Base-by-base conservation (phyloP, 53 echinoderm and acorn worm species). In the Apostichopus leukothele region DNA sequence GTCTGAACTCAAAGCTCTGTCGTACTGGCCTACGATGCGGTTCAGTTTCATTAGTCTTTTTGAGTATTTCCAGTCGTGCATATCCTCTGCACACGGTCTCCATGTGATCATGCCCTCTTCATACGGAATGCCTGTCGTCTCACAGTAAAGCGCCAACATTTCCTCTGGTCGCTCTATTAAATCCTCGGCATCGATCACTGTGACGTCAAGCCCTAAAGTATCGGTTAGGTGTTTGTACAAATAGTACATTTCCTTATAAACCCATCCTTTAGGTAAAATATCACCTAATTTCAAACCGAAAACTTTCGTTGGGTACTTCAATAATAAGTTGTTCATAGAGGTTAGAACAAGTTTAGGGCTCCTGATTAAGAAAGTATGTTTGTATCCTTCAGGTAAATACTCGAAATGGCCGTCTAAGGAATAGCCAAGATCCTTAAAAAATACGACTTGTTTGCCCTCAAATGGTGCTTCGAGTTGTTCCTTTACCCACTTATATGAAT, bases 361-460 rank as follows among this genome's bases (percentile, higher is more conserved):
- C 57, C 99, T 83, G 74, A 98, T 96, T 39, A 98, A 89, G 83
- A 98, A 98, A 5, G 99, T 98, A 52, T 98, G 99, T 57, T 88
- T 76, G 86, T 93, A 98, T 50, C 99, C 95, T 1, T 77, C 90
- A 7, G 99, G 95, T 20, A 98, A 53, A 86, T 85, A 75, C 26
- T 96, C 94, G 51, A 91, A 94, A 74, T 94, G 91, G 1, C 94
- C 92, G 52, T 90, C 90, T 66, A 96, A 88, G 9, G 99, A 79
- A 51, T 98, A 98, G 1, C 92, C 94, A 6, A 98, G 89, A 66
- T 98, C 99, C 83, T 98, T 98, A 60, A 91, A 91, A 75, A 98
- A 98, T 76, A 98, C 92, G 10, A 94, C 63, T 73, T 93, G 83
- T 10, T 89, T 94, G 19, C 79, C 75, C 7, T 89, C 60, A 39